Evolutionary conservation across 2,888 invertebrate genomes (phyloP), one percentile per base, ranked within the genome.

Genomic region (Chrysodeixis includens): DNA sequence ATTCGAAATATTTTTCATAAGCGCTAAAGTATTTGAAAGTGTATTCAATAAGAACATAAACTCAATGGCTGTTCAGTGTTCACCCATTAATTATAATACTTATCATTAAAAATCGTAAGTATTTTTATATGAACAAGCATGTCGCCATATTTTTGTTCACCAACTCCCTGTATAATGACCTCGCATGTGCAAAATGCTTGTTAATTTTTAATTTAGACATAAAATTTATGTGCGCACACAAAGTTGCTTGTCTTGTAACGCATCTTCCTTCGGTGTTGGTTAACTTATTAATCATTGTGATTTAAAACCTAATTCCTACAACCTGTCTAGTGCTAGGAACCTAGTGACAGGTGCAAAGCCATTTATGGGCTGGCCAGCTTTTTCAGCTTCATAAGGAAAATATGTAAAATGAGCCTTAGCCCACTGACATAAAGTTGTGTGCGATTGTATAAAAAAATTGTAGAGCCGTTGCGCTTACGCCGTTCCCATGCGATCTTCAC

Each of bases 401-500:
- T 70, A 56, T 79, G 74, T 66, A 88, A 90, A 89, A 82, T 85
- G 73, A 74, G 69, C 86, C 83, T 85, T 92, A 90, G 57, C 57
- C 56, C 84, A 63, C 82, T 66, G 78, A 68, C 62, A 83, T 87
- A 92, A 85, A 86, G 90, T 86, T 74, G 80, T 85, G 74, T 78
- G 74, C 68, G 80, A 81, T 57, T 74, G 74, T 78, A 83, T 83
- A 85, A 88, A 87, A 84, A 79, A 80, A 81, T 79, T 84, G 82
- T 79, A 71, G 69, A 79, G 79, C 82, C 88, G 86, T 87, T 89
- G 88, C 86, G 85, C 88, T 84, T 87, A 84, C 84, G 83, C 83
- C 86, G 92, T 94, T 94, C 94, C 93, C 94, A 94, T 90, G 93
- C 90, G 84, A 89, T 91, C 87, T 89, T 88, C 87, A 88, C 87